Percentiles rank a stretch among this genome's conserved stretches.
These are phyloP conservation scores for Betta splendens DNA, from an alignment of 2,797 vertebrate genomes.

Conservation along the genomic window DNA sequence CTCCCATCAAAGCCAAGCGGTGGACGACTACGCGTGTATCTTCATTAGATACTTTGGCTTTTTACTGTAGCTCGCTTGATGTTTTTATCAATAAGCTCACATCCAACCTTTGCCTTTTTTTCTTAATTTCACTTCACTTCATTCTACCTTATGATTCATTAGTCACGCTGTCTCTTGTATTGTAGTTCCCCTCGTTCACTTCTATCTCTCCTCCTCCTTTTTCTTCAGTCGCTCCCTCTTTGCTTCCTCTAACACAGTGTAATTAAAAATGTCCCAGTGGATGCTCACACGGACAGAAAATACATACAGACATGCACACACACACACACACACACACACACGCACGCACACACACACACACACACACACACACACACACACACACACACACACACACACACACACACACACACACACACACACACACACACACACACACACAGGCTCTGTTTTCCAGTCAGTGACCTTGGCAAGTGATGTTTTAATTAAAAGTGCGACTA, in stretches of 20 bases:
- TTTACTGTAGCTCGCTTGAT: conserved; percentile 2
- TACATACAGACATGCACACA: conserved; percentile 12
- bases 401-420: too few species aligned
- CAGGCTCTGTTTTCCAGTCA: conserved; percentile 27
- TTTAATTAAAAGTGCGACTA: conserved; percentile 77
- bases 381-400: conserved; percentile 18
- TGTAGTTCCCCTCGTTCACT: not conserved
- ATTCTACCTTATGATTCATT: not conserved
- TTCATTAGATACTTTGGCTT: conserved; percentile 40
- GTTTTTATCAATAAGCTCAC: conserved; percentile 6
- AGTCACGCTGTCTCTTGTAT: not conserved
- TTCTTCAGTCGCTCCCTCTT: conserved; percentile 16
- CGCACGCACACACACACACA: too few species aligned
- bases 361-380: conserved; percentile 6
- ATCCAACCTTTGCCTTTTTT: not conserved
- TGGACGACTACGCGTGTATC: conserved; percentile 38
- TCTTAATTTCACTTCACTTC: conserved; percentile 2
- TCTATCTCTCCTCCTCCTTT: not conserved
- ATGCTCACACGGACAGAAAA: conserved; percentile 32
- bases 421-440: not conserved
- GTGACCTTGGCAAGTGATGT: conserved; percentile 70
- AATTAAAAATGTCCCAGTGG: conserved; percentile 70
- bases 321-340: conserved; percentile 3
- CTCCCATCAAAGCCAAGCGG: conserved; percentile 49
- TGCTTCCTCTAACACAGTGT: conserved; percentile 63